These are phyloP conservation scores for Pavo muticus DNA, from an alignment of 2,113 vertebrate species.

Conservation along the genomic window DNA sequence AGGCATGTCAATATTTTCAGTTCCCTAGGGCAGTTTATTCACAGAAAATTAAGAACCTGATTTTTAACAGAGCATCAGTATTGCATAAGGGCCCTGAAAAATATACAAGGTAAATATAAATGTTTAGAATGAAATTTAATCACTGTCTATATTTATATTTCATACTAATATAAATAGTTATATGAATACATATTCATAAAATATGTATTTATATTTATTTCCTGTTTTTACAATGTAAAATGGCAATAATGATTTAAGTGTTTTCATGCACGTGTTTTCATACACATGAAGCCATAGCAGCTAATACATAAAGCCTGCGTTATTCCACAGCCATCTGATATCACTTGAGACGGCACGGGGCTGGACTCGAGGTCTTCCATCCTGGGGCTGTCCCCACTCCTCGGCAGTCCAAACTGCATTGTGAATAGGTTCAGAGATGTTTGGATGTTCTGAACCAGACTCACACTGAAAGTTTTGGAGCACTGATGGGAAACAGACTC, in stretches of 20 bases:
- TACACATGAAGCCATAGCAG: not conserved
- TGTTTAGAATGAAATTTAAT: not conserved
- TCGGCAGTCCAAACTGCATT: not conserved
- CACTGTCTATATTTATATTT: not conserved
- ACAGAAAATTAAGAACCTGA: not conserved
- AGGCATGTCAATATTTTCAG: not conserved
- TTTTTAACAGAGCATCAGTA: not conserved
- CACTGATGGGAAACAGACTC: not conserved
- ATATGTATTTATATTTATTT: not conserved
- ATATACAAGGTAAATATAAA: not conserved
- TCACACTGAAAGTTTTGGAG: not conserved
- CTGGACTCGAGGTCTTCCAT: not conserved
- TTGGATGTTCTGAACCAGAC: not conserved
- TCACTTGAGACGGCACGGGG: not conserved
- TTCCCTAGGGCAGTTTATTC: not conserved
- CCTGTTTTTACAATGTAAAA: not conserved
- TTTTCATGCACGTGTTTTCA: not conserved
- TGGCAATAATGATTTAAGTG: not conserved
- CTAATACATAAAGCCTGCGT: not conserved
- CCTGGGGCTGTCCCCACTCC: not conserved
- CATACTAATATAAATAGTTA: not conserved
- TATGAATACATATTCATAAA: not conserved
- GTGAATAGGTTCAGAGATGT: not conserved
- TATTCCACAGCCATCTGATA: not conserved
- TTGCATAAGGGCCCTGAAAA: not conserved